phyloP scores from a whole-genome alignment of 2,888 invertebrate genomes.

The Slavum lentiscoides region DNA sequence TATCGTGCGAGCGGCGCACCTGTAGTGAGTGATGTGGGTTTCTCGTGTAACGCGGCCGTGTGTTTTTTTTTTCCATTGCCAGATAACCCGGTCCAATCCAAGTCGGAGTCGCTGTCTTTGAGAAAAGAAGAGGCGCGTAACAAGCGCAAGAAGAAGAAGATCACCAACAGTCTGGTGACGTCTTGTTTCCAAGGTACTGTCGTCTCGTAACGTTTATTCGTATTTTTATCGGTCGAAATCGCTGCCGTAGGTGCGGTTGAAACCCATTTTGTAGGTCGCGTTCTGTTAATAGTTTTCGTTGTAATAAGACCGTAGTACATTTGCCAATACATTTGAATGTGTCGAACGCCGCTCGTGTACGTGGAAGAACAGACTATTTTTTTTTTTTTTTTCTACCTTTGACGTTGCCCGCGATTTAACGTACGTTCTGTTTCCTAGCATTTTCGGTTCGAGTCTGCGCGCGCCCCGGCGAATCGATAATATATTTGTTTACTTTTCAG shows the following conservation, averaged over 20 bases:
- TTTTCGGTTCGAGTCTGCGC: too few species aligned
- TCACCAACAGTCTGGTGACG: conserved; percentile 83
- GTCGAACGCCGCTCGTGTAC: neutral
- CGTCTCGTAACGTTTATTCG: too few species aligned
- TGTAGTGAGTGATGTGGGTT: too few species aligned
- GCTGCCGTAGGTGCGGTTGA: too few species aligned
- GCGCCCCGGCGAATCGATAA: too few species aligned
- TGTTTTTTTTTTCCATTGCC: neutral
- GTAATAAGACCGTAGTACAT: neutral
- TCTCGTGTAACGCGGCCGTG: neutral
- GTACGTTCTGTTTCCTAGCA: too few species aligned
- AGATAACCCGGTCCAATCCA: conserved; percentile 17
- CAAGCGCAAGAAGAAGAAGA: conserved; percentile 87
- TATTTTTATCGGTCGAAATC: too few species aligned
- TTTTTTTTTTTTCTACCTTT: too few species aligned
- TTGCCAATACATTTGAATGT: conserved; percentile 17
- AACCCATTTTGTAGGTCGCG: conserved; percentile 14
- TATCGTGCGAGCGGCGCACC: neutral
- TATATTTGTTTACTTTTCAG: too few species aligned
- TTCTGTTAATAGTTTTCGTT: conserved; percentile 28
- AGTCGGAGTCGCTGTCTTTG: conserved; percentile 40
- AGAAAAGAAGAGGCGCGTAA: conserved; percentile 83
- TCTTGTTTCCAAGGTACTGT: conserved; percentile 80
- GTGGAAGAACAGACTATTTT: too few species aligned
- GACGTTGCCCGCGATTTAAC: too few species aligned